Evolutionary conservation across 2,113 vertebrate genomes (phyloP).

Genomic region (Scomber scombrus): DNA sequence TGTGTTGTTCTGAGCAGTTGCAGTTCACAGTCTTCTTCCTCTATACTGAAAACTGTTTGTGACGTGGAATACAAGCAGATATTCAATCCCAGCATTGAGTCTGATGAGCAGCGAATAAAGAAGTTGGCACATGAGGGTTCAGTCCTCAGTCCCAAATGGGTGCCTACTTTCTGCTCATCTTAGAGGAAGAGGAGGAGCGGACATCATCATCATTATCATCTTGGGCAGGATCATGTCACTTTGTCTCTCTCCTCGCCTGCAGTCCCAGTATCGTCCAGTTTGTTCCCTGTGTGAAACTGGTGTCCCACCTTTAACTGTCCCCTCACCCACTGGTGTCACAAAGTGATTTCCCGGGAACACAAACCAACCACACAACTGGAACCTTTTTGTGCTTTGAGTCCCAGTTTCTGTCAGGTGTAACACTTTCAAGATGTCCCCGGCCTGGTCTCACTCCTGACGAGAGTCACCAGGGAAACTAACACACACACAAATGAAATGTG

Average conservation of each 20-base stretch:
- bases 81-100: slow-evolving; percentile 57
- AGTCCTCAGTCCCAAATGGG: not conserved
- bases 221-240: too few species aligned
- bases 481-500: slow-evolving; percentile 43
- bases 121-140: slow-evolving; percentile 22
- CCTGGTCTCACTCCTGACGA: slow-evolving; percentile 16
- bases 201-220: not conserved
- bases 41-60: slow-evolving; percentile 27
- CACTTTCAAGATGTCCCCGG: slow-evolving; percentile 38
- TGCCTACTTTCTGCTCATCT: slow-evolving; percentile 16
- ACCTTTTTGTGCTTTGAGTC: slow-evolving; percentile 54
- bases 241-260: not conserved
- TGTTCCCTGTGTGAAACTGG: not conserved
- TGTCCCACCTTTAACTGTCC: slow-evolving; percentile 37
- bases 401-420: slow-evolving; percentile 51
- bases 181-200: slow-evolving; percentile 1
- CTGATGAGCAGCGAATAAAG: not conserved
- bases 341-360: slow-evolving; percentile 13
- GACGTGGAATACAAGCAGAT: slow-evolving; percentile 27
- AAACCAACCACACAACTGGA: slow-evolving; percentile 51
- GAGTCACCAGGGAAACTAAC: slow-evolving; percentile 45
- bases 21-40: slow-evolving; percentile 32
- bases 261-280: not conserved
- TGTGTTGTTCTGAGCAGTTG: slow-evolving; percentile 42
- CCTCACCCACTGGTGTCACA: slow-evolving; percentile 30